A percentile compares a stretch with the other conserved stretches of the same genome.
These are phyloP conservation scores for Diadromus collaris DNA, from an alignment of 2,888 invertebrate genomes.

Conservation along the genomic window DNA sequence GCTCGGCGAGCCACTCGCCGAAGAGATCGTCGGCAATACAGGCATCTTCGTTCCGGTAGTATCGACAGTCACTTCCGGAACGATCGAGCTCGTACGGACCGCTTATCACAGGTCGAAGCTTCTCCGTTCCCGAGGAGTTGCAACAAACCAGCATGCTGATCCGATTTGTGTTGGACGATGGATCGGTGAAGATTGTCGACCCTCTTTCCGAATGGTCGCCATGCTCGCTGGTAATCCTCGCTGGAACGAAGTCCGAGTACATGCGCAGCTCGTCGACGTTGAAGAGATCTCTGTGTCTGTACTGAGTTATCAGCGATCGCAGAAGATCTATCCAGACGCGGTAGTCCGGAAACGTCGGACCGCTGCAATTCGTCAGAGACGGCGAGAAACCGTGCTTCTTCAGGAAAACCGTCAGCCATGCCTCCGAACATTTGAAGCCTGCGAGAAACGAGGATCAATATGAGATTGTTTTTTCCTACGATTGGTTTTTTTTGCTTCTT, in stretches of 20 bases:
- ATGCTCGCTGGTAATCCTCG: constrained; percentile 28
- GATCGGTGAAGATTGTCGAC: neutral
- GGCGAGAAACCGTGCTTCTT: constrained; percentile 68
- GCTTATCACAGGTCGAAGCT: constrained; percentile 70
- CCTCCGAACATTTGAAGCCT: constrained; percentile 71
- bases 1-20: constrained; percentile 65
- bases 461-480: neutral
- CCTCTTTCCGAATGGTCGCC: neutral
- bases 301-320: constrained; percentile 67
- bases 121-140: constrained; percentile 72
- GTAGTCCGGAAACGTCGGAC: constrained; percentile 70
- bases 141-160: constrained; percentile 68
- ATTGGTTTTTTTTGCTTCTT: neutral
- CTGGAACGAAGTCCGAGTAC: constrained; percentile 67
- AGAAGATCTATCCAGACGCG: constrained; percentile 70
- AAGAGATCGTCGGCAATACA: constrained; percentile 68
- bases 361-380: constrained; percentile 58
- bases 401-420: constrained; percentile 71
- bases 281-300: constrained; percentile 71
- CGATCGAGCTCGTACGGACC: constrained; percentile 62
- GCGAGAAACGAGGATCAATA: neutral
- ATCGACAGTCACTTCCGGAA: constrained; percentile 58
- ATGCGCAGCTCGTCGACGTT: constrained; percentile 71
- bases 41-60: constrained; percentile 61
- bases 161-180: constrained; percentile 45